A percentile compares a stretch with the other conserved stretches of the same genome.
phyloP scores from a whole-genome alignment of 53 echinoderm and acorn worm species.

The Echinometra lucunter region DNA sequence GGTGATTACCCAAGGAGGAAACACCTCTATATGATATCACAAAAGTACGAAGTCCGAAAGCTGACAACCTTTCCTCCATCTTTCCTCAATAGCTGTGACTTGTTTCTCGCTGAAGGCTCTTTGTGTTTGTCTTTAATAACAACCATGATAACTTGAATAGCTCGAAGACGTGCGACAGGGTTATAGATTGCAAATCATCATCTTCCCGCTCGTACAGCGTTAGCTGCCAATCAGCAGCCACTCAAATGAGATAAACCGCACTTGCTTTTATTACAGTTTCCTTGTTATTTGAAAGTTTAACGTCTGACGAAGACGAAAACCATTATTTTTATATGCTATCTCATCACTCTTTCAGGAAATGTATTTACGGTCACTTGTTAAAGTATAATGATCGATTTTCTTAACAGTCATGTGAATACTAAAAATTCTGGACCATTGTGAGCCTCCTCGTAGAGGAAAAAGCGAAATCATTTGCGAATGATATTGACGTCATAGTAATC shows the following conservation, averaged over 20 bases:
- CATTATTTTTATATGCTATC: not conserved
- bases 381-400: no score
- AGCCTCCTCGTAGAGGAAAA: no score
- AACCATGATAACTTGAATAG: not conserved
- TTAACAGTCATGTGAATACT: no score
- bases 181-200: not conserved
- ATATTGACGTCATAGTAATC: no score
- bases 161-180: not conserved
- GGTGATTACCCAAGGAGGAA: no score
- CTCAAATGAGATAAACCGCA: not conserved
- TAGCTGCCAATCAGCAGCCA: not conserved
- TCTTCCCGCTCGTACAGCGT: not conserved
- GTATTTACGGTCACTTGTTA: no score
- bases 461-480: no score
- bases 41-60: no score
- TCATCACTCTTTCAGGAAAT: no score
- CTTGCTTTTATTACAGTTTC: slow-evolving; percentile 27
- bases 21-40: no score
- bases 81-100: not conserved
- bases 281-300: slow-evolving; percentile 13
- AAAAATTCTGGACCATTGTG: no score
- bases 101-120: not conserved
- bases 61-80: not conserved
- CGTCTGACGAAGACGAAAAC: not conserved
- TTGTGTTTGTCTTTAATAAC: not conserved